Evolutionary conservation across 2,797 vertebrate genomes (phyloP), one percentile per base, ranked within the genome.

Genomic region (Echeneis naucrates): DNA sequence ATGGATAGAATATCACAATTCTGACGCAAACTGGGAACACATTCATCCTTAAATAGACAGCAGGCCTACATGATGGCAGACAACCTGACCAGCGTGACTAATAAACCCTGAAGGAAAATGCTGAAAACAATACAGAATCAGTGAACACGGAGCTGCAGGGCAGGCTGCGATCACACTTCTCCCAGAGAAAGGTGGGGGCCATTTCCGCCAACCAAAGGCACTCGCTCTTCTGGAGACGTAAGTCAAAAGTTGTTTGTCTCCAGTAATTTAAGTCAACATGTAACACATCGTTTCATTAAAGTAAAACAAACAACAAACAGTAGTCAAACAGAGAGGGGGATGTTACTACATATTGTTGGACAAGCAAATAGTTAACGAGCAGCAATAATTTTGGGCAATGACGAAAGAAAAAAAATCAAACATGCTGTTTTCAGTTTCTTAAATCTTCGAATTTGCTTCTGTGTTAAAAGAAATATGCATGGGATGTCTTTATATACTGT

Each of bases 71-170:
- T 61, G 42, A 58, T 78, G 72, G 69, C 50, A 53, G 30, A 38
- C 61, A 26, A 78, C 56, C 75, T 68, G 54, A 58, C n/a, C 57
- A 53, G 53, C 56, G 67, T 85, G 76, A 84, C 74, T 82, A 78
- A 74, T 66, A 57, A 57, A 33, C 58, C 59, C 64, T 52, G 45
- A 40, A 78, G 68, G 62, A 52, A 59, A 78, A 55, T 24, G 19
- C 23, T 45, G 12, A 21, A 58, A 42, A 65, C 32, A 66, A 47
- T 30, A 71, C 16, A 67, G 30, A 66, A 16, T 54, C 21, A 55
- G 57, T 64, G 54, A 74, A 53, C 55, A 65, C 6, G 64, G 24
- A 60, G 37, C 4, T 37, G 16, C 33, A 64, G 19, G 50, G 35
- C 44, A 72, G 30, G 53, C 42, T 17, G 27, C 55, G 24, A 54